Conservation (phyloP, 2,888 invertebrate genomes). For the Philereme transversata region DNA sequence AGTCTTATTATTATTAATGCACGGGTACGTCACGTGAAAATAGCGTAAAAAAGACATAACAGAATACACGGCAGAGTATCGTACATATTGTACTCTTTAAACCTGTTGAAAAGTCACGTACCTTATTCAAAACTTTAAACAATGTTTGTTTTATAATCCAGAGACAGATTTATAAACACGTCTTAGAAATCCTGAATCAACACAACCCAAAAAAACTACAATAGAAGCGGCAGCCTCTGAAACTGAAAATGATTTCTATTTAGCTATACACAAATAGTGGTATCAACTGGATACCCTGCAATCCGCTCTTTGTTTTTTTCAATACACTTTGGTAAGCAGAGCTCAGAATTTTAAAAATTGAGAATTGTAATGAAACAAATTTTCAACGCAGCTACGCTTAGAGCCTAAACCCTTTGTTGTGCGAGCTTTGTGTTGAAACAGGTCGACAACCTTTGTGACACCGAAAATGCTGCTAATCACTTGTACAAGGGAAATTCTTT, state of each 20-base stretch:
- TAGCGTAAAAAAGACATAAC: too few species aligned
- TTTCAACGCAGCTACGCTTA: constrained; percentile 77
- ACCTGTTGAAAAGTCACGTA: neutral
- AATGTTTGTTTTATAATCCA: neutral
- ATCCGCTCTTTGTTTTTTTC: constrained; percentile 59
- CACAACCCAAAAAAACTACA: constrained; percentile 19
- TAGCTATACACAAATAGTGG: constrained; percentile 47
- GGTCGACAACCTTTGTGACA: constrained; percentile 66
- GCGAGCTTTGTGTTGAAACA: constrained; percentile 69
- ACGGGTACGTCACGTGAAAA: too few species aligned
- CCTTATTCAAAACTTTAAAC: neutral
- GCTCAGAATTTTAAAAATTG: constrained; percentile 61
- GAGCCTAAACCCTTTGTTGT: constrained; percentile 80
- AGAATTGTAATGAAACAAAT: constrained; percentile 79
- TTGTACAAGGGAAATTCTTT: constrained; percentile 65
- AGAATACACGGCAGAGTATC: neutral
- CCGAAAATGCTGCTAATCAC: constrained; percentile 77
- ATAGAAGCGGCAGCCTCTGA: constrained; percentile 34
- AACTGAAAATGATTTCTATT: constrained; percentile 42
- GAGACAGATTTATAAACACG: neutral
- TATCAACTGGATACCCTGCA: constrained; percentile 56
- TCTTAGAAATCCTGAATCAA: constrained; percentile 2
- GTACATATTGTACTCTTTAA: too few species aligned
- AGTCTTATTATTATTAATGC: too few species aligned
- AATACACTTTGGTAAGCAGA: constrained; percentile 61